Base-by-base conservation (phyloP, 2,113 vertebrate genomes). In the Nibea coibor region DNA sequence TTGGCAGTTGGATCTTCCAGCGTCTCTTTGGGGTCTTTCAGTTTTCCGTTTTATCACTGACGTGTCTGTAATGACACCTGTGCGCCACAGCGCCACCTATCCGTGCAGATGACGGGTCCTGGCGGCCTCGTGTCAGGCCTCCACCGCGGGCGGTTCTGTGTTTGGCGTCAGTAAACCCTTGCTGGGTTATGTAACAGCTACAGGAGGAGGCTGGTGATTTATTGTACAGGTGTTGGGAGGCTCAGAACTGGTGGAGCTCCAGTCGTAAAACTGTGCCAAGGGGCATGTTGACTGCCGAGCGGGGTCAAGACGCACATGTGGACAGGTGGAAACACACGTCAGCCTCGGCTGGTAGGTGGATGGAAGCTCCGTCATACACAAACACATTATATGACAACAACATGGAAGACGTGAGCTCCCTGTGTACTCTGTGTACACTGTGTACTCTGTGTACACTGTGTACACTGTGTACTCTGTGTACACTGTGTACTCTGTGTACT, bases 181-280 rank as follows among this genome's bases (percentile, higher is more conserved):
- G 69, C 68, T 57, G 58, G 75, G 64, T 86, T 89, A 83, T 82
- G 87, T 82, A 90, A 92, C 66, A 81, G n/a, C 81, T 59, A 31
- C 57, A 2, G 45, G 5, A 86, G 66, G 15, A 66, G 35, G 45
- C 64, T 57, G 67, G 14, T 90, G 90, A 92, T 92, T 93, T 92
- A 92, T 85, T 50, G 77, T 82, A 87, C 90, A 92, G 90, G 89
- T 92, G 91, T 92, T 89, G 53, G 71, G 88, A 87, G 78, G 80
- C 87, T 81, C 68, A 14, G 74, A 72, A 66, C 48, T 53, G 50
- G 56, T 84, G 59, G 72, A 79, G 75, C 47, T 63, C 8, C 28
- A 24, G 62, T 73, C 20, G 76, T 92, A 90, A 92, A 93, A 87
- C 69, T 78, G 78, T 68, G 80, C 80, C 54, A 58, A 75, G 71